Evolutionary conservation across 64 coral and sea anemone genomes (phyloP), one percentile per base, ranked within the genome.

Genomic region (Orbicella faveolata): DNA sequence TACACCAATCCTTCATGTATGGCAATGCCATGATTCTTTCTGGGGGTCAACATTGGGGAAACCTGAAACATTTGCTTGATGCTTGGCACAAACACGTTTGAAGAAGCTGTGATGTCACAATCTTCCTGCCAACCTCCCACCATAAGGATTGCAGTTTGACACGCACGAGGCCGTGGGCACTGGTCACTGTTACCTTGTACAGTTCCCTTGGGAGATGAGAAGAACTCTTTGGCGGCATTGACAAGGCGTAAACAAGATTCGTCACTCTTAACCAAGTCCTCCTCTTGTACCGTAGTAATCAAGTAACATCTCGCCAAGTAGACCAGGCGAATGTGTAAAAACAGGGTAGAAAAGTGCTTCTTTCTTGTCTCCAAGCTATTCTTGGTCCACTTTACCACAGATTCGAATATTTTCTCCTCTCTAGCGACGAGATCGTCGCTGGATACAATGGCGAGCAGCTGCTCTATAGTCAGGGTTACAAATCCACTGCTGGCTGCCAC

Each of bases 381-480:
- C 62, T 91, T 91, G 4, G 81, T 78, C 95, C 95, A 97, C 41
- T 84, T 83, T 26, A 97, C 77, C 8, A 97, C 57, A 66, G 95
- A 88, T 76, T 97, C 92, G 75, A 94, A 97, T 14, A 97, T 83
- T 23, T 97, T 92, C 39, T 90, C 77, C 34, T 97, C 95, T 84
- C 93, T 94, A 1, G 95, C 92, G 4, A 94, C 95, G 41, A 97
- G 88, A 17, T 94, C 89, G 33, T 97, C 92, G 74, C 95, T 83
- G 20, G 95, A 90, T 41, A 97, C 82, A 6, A 97, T 94, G 15
- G 88, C 83, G 12, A 88, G 39, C 33, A 97, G 18, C 57, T 97
- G 92, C 34, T 88, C 62, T 20, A 87, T 79, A 73, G 59, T 91
- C 1, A 97, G 73, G 5, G 55, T 73, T 52, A 88, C 86, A 72